Evolutionary conservation across 2,113 vertebrate genomes (phyloP), one percentile per base, ranked within the genome.

Genomic region (Pterocles gutturalis): DNA sequence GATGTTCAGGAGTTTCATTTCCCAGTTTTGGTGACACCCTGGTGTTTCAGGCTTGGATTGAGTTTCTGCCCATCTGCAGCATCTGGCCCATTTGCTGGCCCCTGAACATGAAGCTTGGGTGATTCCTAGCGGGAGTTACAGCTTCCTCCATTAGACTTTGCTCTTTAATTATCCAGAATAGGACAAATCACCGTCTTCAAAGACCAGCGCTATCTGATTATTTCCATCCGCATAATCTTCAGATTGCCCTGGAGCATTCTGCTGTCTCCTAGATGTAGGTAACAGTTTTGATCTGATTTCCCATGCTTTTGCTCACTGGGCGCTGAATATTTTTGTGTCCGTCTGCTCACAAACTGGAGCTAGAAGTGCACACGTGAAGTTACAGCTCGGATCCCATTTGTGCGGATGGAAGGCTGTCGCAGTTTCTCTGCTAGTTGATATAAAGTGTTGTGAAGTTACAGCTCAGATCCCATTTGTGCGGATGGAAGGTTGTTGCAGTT

Each of bases 81-180:
- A 48, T 83, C 95, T 84, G 72, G 66, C 26, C 31, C 22, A 3
- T 77, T 87, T 58, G 22, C 60, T 87, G 43, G 21, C 2, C 7
- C 70, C 71, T 26, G 22, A 48, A 25, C 1, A 10, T 54, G 76
- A 62, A 71, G 84, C 53, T 71, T 86, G 19, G 57, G 65, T 88
- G 76, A 78, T 77, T 65, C 58, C 79, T 49, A 8, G 83, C 61
- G 45, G 67, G 85, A 60, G 60, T 69, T 82, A 28, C 67, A 89
- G 87, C 77, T 95, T 95, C 66, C 83, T 54, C 69, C 3, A 4
- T 83, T 83, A 82, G 67, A 54, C 67, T 83, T 83, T 60, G 34
- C 89, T 92, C 85, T 84, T 48, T 93, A 73, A 57, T 96, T 83
- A 91, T 46, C 81, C 48, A 69, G 66, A 92, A 77, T 28, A 91